Percentiles rank a stretch among this genome's conserved stretches.
These are phyloP conservation scores for Quadroppia sp. DNA, from an alignment of 2,888 invertebrate genomes.

Conservation along the genomic window DNA sequence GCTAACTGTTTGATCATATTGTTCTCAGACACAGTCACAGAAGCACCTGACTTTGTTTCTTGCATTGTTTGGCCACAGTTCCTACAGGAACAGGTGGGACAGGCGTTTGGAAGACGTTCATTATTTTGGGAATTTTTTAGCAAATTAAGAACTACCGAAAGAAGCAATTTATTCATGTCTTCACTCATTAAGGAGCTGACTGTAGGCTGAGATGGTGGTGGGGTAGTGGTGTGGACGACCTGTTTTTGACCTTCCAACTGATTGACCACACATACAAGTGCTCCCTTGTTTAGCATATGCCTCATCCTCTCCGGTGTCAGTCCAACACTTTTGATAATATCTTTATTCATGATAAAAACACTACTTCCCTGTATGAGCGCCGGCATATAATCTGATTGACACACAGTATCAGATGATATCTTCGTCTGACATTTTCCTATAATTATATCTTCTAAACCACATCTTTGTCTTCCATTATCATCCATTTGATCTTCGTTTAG, in stretches of 20 bases:
- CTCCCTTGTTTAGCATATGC: constrained; percentile 6
- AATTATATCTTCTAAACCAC: background rate
- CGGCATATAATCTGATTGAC: constrained; percentile 22
- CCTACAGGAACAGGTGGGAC: constrained; percentile 18
- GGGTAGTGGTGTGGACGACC: background rate
- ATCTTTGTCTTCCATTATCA: background rate
- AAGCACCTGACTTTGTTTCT: background rate
- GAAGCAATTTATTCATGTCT: constrained; percentile 1
- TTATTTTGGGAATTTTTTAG: background rate
- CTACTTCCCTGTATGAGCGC: constrained; percentile 27
- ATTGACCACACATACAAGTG: constrained; percentile 3
- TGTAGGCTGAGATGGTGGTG: background rate
- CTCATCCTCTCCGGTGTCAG: constrained; percentile 15
- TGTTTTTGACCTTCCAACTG: background rate
- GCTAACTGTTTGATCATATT: background rate
- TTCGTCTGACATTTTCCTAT: background rate
- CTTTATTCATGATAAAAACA: background rate
- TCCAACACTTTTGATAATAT: background rate
- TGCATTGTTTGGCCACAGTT: background rate
- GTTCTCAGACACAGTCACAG: background rate
- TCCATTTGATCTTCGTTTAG: background rate
- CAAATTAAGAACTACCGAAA: background rate
- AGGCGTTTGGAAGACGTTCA: background rate
- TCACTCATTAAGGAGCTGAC: background rate
- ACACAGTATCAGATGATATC: background rate